phyloP scores from a whole-genome alignment of 2,888 invertebrate species.

The Drosophila macrospina region DNA sequence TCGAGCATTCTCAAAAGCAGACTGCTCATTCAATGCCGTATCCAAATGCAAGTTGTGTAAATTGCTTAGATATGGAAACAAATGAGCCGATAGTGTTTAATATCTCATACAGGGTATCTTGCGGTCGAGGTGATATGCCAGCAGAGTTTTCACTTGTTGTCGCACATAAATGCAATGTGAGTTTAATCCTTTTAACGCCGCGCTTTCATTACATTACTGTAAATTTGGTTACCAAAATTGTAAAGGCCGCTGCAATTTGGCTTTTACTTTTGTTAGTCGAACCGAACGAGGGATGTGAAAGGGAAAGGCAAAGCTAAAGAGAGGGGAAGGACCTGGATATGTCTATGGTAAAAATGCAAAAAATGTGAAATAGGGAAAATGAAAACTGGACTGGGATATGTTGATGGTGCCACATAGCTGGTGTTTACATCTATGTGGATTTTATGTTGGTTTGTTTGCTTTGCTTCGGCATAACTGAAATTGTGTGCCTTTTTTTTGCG shows the following conservation, averaged over 20 bases:
- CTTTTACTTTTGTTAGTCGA: conserved; percentile 55
- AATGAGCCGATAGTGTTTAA: background rate
- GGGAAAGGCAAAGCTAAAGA: background rate
- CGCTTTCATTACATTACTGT: conserved; percentile 80
- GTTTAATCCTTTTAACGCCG: conserved; percentile 77
- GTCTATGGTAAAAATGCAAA: conserved; percentile 28
- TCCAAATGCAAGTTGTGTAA: background rate
- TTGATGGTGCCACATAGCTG: conserved; percentile 37
- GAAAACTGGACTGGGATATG: background rate
- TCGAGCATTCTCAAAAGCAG: background rate
- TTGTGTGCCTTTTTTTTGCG: conserved; percentile 58
- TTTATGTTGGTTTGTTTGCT: conserved; percentile 57
- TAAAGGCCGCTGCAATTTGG: conserved; percentile 60
- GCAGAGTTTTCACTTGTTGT: conserved; percentile 9
- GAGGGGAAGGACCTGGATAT: background rate
- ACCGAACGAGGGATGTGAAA: conserved; percentile 2
- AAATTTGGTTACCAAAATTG: conserved; percentile 69
- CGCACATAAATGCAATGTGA: conserved; percentile 63
- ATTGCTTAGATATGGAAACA: background rate
- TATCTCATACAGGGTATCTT: background rate
- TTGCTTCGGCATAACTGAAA: conserved; percentile 64
- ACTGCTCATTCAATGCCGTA: background rate
- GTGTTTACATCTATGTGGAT: conserved; percentile 63
- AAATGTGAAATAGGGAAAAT: conserved; percentile 24
- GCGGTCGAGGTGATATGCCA: background rate